Percentiles rank a stretch among this genome's conserved stretches.
Conservation (phyloP, 2,797 vertebrate species). For the Apogon hyalosoma region DNA sequence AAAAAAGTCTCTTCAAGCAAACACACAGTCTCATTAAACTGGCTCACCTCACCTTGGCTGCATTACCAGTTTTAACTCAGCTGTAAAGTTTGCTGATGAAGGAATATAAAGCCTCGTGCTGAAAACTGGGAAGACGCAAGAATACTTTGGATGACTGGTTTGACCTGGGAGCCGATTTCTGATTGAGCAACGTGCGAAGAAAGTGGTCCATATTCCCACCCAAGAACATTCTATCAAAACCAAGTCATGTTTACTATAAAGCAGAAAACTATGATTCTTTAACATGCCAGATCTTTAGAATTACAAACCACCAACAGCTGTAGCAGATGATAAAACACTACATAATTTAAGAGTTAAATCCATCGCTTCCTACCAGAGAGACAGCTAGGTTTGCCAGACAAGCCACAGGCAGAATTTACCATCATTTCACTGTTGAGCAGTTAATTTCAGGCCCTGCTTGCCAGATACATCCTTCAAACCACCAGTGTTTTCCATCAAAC, state of each 20-base stretch:
- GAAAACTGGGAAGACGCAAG: conserved; percentile 14
- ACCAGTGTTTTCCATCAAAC: conserved; percentile 33
- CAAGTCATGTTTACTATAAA: not conserved
- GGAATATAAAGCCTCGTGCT: not conserved
- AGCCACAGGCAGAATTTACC: conserved; percentile 35
- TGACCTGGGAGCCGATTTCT: not conserved
- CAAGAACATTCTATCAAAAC: not conserved
- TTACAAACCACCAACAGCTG: conserved; percentile 18
- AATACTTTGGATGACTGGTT: not conserved
- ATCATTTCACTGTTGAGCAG: conserved; percentile 22
- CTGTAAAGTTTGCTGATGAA: conserved; percentile 25
- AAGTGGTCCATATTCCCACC: too few relatives aligned
- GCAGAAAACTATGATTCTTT: not conserved
- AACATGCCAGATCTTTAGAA: not conserved
- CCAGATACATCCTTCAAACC: conserved; percentile 37
- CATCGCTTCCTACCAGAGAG: not conserved
- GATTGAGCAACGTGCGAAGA: not conserved
- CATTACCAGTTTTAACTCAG: conserved; percentile 55
- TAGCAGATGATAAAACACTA: conserved; percentile 11
- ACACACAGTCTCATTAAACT: conserved; percentile 24
- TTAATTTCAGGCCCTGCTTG: conserved; percentile 28
- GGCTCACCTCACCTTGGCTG: conserved; percentile 16
- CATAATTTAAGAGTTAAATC: not conserved
- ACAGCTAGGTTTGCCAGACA: conserved; percentile 11
- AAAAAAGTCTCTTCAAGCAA: conserved; percentile 29